Base-by-base conservation (phyloP, 1,140 invertebrate species). In the Globodera rostochiensis region DNA sequence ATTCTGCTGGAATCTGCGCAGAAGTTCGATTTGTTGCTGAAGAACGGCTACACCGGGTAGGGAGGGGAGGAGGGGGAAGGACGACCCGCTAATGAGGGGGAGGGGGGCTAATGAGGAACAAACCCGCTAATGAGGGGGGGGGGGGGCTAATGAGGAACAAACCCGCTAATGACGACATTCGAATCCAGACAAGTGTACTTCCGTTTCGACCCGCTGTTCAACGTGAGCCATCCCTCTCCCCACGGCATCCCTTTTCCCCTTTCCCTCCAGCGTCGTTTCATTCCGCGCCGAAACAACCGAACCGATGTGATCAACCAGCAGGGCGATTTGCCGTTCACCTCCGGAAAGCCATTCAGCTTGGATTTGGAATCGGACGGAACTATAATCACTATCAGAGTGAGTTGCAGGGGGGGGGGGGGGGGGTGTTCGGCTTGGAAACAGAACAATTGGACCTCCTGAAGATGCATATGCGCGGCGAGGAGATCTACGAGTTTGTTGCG, bases 21-120 rank as follows among this genome's bases (percentile, higher is more conserved):
- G 60, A 66, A 66, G 60, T 66, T 66, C 60, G 60, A 66, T 21
- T 21, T 66, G 60, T 66, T 66, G 60, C 60, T 66, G 60, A 66
- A 66, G 60, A 66, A 66, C 60, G 60, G 60, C 60, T 66, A 66
- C 60, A 66, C 60, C 60, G 60, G 60, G 13, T 36, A 36, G 36
- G 36, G 36, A 36, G 25, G 25, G 25, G 2, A 36, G 25, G 25
- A 36, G 25, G 25, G 2, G 25, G 25, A 3, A 36, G 36, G 2
- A 36, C 1, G 36, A 36, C 2, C 36, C 36, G 36, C 36, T 36
- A 36, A 36, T 36, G 36, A 36, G 36, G 36, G 3, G 36, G 36
- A 1, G 36, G 36, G 36, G 36, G 36, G 36, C 36, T 36, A 36
- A 36, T 36, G 25, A 25, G 25, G 25, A 25, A 25, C 25, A 25